Evolutionary conservation across 2,888 invertebrate species (phyloP).

Genomic region (Rhaphigaster nebulosa): DNA sequence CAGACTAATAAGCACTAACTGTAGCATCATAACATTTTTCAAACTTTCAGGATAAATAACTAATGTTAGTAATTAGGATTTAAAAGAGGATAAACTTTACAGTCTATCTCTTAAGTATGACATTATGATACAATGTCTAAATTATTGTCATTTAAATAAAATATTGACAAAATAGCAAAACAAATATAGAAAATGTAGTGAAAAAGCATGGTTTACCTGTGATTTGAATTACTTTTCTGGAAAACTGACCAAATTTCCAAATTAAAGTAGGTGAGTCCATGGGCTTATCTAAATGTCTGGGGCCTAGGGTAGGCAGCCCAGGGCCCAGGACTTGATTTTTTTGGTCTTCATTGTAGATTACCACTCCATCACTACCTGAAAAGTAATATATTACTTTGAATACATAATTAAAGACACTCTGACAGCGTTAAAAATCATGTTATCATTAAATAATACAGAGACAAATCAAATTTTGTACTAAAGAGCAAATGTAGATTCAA

Average conservation of each 20-base stretch:
- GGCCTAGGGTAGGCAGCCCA: slow-evolving; percentile 61
- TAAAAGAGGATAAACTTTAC: background rate
- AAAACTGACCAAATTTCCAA: slow-evolving; percentile 61
- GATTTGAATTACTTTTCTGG: slow-evolving; percentile 44
- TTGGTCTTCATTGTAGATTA: slow-evolving; percentile 57
- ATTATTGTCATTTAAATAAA: background rate
- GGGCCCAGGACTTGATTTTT: slow-evolving; percentile 56
- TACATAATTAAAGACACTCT: background rate
- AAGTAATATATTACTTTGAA: slow-evolving; percentile 27
- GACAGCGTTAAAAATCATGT: background rate
- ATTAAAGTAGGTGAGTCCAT: slow-evolving; percentile 60
- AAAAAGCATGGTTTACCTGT: slow-evolving; percentile 43
- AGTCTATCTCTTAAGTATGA: background rate
- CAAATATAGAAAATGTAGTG: background rate
- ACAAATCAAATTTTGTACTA: background rate
- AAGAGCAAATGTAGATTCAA: slow-evolving; percentile 34
- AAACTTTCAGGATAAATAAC: no score
- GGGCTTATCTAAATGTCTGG: slow-evolving; percentile 54
- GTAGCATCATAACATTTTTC: no score
- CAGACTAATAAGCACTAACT: no score
- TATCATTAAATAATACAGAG: background rate
- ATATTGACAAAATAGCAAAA: background rate
- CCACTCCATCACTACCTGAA: slow-evolving; percentile 59
- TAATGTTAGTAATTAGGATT: background rate
- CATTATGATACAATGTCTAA: background rate